Base-by-base conservation (phyloP, 2,797 vertebrate species). In the Podarcis lilfordi region DNA sequence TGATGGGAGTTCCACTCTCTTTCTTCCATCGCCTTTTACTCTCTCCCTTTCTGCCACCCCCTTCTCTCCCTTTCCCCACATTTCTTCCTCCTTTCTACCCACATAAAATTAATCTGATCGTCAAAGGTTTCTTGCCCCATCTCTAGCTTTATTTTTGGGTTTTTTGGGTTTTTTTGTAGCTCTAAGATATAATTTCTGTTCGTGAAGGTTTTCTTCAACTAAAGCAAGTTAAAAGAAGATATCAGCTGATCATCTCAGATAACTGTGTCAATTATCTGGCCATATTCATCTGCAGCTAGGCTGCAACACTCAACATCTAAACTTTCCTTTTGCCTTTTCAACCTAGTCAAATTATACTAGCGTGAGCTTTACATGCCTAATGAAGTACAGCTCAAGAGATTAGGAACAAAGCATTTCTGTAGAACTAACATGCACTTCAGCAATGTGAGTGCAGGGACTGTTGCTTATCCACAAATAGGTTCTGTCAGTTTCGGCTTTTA, bases 401-500 rank as follows among this genome's bases (percentile, higher is more conserved):
- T 90, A 94, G 89, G 92, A 95, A 91, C 90, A 95, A 96, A 95
- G 91, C 59, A 74, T 92, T 93, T 95, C 50, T 90, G 89, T 89
- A 91, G 88, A 84, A 89, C 82, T 85, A 91, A 89, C 87, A 74
- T 61, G 86, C 64, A 79, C 87, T 91, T 92, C 87, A 93, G 93
- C 80, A 78, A 86, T 8, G 61, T 32, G 90, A 94, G 72, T 80
- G 84, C 72, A 91, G 91, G 86, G 89, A 88, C 66, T 90, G 90
- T 92, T 90, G 90, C 91, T 95, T 91, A 95, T 87, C 90, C 92
- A 82, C 95, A 96, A 95, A 89, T 90, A 82, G 87, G 74, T 94
- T 93, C 91, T 96, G 93, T 94, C 93, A 94, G 90, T 89, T 91
- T 88, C 89, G 82, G 83, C 91, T 96, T 96, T 96, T 94, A 95